Base-by-base conservation (phyloP, 2,888 invertebrate genomes). In the Volucella inflata region DNA sequence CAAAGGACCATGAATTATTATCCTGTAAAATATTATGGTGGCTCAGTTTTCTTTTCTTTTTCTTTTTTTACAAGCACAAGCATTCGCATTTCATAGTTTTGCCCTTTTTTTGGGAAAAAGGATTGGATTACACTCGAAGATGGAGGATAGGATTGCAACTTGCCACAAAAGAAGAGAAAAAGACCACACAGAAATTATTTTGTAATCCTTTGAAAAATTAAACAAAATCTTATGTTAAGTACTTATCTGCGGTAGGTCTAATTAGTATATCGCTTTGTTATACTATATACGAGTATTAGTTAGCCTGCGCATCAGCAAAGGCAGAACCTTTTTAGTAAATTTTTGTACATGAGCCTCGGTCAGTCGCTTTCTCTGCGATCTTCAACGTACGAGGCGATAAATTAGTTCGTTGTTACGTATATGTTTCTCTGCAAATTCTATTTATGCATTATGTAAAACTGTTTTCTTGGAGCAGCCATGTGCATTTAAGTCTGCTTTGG, bases 91-190 rank as follows among this genome's bases (percentile, higher is more conserved):
- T 16, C 78, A 42, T 53, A 40, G 36, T 12, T 44, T 48, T 60
- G 71, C 17, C 72, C 57, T 78, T 82, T 75, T 79, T 79, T 44
- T 65, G 42, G 44, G 59, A 53, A 70, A 71, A 79, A 55, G 70
- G 70, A 84, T 84, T 79, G 59, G 46, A 65, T 84, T 84, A 84
- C 84, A 53, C 53, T 59, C 8, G 57, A 30, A 46, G 55, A 44
- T 62, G 59, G 60, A 57, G 67, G 72, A 75, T 84, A 79, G 75
- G 6, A 79, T 75, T 79, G 79, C 70, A 70, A 71, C 46, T 75
- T 79, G 79, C 70, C 64, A 71, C 46, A 67, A 75, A 17, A 57
- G 38, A 70, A 51, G 50, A 0, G 4, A 9, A 21, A n/a, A 21
- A 38, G 84, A 84, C 84, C 84, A 79, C 84, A 84, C 84, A 80